A percentile compares a stretch with the other conserved stretches of the same genome.
phyloP scores from a whole-genome alignment of 2,113 vertebrate genomes.

The Pachycephala philippinensis region DNA sequence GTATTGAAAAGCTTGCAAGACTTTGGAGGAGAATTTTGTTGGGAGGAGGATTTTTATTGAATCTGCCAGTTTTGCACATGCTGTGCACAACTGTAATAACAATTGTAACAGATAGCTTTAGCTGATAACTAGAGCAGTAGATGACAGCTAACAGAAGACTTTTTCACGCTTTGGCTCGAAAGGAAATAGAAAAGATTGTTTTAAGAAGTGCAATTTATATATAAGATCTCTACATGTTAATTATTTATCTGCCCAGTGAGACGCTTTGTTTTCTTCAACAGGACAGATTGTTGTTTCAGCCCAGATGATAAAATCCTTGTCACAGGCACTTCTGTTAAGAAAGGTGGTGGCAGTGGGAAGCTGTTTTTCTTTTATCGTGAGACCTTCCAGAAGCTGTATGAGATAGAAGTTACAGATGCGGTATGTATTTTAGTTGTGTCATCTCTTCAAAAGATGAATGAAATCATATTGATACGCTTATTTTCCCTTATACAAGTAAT shows the following conservation, averaged over 20 bases:
- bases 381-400: constrained; percentile 86
- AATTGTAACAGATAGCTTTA: neutral
- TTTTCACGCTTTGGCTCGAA: neutral
- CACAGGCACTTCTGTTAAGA: constrained; percentile 91
- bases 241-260: neutral
- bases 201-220: neutral
- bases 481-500: neutral
- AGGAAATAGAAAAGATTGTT: neutral
- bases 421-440: constrained; percentile 73
- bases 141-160: neutral
- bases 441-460: neutral
- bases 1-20: neutral
- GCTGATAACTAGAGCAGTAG: neutral
- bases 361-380: constrained; percentile 87
- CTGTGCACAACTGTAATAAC: neutral
- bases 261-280: constrained; percentile 49
- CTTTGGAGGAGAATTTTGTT: neutral
- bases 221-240: neutral
- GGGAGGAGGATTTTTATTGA: neutral
- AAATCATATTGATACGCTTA: neutral
- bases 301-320: constrained; percentile 93
- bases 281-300: constrained; percentile 97
- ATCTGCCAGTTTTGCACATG: neutral
- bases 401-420: constrained; percentile 90
- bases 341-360: constrained; percentile 86